Evolutionary conservation across 2,888 invertebrate species (phyloP).

Genomic region (Elmis aenea): DNA sequence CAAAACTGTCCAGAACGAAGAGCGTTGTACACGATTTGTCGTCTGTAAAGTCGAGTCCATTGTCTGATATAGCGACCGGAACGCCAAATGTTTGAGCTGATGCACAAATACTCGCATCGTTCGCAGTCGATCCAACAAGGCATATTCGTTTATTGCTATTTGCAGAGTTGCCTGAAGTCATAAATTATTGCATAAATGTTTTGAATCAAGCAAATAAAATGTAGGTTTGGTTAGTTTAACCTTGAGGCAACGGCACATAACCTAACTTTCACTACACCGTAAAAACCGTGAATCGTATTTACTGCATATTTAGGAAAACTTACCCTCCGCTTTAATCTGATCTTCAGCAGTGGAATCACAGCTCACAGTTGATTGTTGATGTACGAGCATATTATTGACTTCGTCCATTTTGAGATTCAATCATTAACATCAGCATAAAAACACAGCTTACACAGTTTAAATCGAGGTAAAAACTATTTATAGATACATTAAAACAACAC

Average conservation of each 20-base stretch:
- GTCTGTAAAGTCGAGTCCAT: constrained; percentile 56
- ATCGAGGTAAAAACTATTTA: constrained; percentile 4
- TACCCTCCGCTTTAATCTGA: constrained; percentile 38
- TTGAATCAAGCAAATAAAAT: constrained; percentile 7
- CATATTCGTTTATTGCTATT: constrained; percentile 61
- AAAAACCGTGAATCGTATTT: constrained; percentile 6
- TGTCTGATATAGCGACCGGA: constrained; percentile 58
- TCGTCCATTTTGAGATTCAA: constrained; percentile 45
- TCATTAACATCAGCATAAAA: constrained; percentile 27
- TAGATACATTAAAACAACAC: constrained; percentile 22
- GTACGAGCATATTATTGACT: constrained; percentile 41
- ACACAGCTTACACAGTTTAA: constrained; percentile 10
- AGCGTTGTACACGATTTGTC: constrained; percentile 59
- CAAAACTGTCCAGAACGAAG: constrained; percentile 71
- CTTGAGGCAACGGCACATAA: constrained; percentile 23
- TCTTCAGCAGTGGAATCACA: constrained; percentile 45
- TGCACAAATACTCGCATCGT: constrained; percentile 51
- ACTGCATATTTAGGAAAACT: constrained; percentile 21
- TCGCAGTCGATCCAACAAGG: constrained; percentile 55
- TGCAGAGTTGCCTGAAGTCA: no score
- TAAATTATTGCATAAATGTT: no score
- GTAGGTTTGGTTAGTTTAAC: constrained; percentile 17
- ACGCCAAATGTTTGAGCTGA: constrained; percentile 60
- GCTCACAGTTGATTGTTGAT: constrained; percentile 43
- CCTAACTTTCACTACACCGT: constrained; percentile 14